Evolutionary conservation across 2,113 vertebrate species (phyloP).

Genomic region (Desmodus rotundus): DNA sequence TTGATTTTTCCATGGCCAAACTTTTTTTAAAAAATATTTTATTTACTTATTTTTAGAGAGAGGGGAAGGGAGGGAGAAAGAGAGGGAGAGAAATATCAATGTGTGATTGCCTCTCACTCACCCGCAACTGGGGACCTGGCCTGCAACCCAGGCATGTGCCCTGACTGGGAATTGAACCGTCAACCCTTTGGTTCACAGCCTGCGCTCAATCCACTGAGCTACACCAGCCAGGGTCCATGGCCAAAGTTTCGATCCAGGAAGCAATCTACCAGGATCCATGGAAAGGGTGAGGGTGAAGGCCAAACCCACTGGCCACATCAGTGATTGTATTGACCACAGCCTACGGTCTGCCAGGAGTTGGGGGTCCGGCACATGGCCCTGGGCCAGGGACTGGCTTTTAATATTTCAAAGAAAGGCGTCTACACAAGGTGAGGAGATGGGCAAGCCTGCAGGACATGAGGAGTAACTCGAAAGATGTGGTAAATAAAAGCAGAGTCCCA

Average conservation of each 20-base stretch:
- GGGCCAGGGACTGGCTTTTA: background rate
- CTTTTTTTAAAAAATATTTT: background rate
- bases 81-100: too few relatives aligned
- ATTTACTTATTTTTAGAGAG: too few relatives aligned
- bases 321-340: background rate
- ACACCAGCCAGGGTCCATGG: background rate
- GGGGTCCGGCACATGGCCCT: background rate
- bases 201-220: too few relatives aligned
- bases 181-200: too few relatives aligned
- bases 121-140: too few relatives aligned
- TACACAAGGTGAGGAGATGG: background rate
- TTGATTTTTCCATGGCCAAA: background rate
- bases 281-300: background rate
- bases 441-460: fast-evolving
- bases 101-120: too few relatives aligned
- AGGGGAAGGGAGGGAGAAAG: too few relatives aligned
- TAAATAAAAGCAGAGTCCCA: background rate
- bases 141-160: too few relatives aligned
- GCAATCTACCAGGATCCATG: background rate
- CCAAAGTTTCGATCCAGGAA: background rate
- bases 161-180: too few relatives aligned
- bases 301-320: background rate
- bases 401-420: background rate
- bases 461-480: background rate
- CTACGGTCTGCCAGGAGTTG: background rate